Evolutionary conservation across 2,797 vertebrate genomes (phyloP).

Genomic region (Scolopax bukidnonensis): DNA sequence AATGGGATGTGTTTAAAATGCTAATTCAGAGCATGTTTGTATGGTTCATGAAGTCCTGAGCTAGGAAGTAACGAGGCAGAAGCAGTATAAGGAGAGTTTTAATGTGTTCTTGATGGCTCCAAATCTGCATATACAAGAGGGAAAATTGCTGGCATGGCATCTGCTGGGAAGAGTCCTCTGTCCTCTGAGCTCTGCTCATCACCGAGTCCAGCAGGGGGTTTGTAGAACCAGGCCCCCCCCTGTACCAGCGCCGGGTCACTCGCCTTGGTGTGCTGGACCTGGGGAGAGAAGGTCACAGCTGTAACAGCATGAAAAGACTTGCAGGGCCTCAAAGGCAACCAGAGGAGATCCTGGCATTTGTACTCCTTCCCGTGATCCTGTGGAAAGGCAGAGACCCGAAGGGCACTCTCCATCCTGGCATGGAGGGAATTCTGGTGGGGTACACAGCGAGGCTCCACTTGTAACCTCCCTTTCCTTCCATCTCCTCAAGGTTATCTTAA

Average conservation of each 20-base stretch:
- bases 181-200: neutral
- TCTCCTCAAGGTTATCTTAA: rapidly evolving
- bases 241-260: neutral
- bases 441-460: neutral
- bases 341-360: neutral
- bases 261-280: neutral
- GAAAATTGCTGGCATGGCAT: neutral
- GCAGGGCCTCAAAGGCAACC: neutral
- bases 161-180: neutral
- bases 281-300: neutral
- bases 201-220: neutral
- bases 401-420: neutral
- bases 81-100: neutral
- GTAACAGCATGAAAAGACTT: neutral
- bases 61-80: neutral
- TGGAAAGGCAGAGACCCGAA: neutral
- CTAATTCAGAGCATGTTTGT: neutral
- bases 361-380: neutral
- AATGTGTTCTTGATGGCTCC: neutral
- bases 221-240: neutral
- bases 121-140: neutral
- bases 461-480: neutral
- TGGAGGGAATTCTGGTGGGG: neutral
- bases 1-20: neutral
- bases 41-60: neutral